Percentiles rank a stretch among this genome's conserved stretches.
Conservation (phyloP, 2,888 invertebrate genomes). For the Rhogogaster chlorosoma region DNA sequence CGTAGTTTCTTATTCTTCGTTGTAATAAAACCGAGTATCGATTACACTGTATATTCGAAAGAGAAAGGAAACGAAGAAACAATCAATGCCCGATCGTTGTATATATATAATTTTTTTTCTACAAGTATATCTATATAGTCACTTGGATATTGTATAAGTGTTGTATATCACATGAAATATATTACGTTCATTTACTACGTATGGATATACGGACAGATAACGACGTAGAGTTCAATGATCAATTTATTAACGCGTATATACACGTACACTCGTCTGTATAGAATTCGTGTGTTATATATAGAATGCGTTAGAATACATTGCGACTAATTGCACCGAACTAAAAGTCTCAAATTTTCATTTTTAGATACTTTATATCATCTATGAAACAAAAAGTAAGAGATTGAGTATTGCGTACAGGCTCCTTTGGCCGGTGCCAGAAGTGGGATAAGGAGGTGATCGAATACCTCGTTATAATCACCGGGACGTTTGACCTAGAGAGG, state of each 20-base stretch:
- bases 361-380: no score
- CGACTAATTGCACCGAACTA: background rate
- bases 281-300: background rate
- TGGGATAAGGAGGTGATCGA: background rate
- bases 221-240: conserved; percentile 31
- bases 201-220: background rate
- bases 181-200: background rate
- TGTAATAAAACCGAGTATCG: no score
- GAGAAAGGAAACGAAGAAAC: no score
- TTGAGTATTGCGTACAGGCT: background rate
- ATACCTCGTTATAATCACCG: background rate
- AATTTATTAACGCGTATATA: conserved; percentile 13
- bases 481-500: conserved; percentile 3
- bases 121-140: background rate
- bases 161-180: no score
- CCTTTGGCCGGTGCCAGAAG: background rate
- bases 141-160: no score
- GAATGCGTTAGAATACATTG: background rate
- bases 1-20: no score
- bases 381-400: no score
- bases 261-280: background rate
- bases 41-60: no score
- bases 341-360: no score
- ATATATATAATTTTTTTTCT: background rate
- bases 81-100: no score